These are phyloP conservation scores for Bradypodion ventrale DNA, from an alignment of 2,797 vertebrate genomes.

Conservation along the genomic window DNA sequence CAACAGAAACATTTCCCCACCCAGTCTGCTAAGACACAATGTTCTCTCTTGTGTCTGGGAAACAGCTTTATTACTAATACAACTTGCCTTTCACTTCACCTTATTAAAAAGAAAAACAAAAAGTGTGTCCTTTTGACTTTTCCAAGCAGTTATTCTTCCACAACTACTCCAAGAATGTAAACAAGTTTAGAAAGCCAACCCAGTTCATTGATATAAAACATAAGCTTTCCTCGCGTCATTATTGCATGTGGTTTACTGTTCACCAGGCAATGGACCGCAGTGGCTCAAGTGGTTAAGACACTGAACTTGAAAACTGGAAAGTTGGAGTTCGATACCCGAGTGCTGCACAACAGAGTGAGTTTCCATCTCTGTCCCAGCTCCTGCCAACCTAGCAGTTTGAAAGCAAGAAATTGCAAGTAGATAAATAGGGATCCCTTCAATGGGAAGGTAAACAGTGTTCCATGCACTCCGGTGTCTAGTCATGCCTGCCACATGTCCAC, in stretches of 20 bases:
- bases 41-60: slow-evolving; percentile 76
- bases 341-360: no score
- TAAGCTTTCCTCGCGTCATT: slow-evolving; percentile 37
- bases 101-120: slow-evolving; percentile 21
- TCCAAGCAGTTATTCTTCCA: slow-evolving; percentile 50
- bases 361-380: no score
- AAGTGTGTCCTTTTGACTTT: slow-evolving; percentile 50
- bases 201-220: slow-evolving; percentile 66
- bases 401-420: no score
- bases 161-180: slow-evolving; percentile 61
- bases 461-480: no score
- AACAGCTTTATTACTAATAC: slow-evolving; percentile 72
- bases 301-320: no score
- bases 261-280: slow-evolving; percentile 36
- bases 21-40: slow-evolving; percentile 75
- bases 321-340: no score
- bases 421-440: no score
- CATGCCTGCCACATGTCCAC: no score
- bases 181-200: slow-evolving; percentile 52
- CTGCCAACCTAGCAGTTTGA: no score
- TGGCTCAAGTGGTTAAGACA: no score
- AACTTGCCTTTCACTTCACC: slow-evolving; percentile 56
- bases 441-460: no score
- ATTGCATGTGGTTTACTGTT: slow-evolving; percentile 25
- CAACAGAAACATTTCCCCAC: slow-evolving; percentile 64